A percentile compares a stretch with the other conserved stretches of the same genome.
Evolutionary conservation across 2,113 vertebrate species (phyloP).

Genomic region (Phaetusa simplex): DNA sequence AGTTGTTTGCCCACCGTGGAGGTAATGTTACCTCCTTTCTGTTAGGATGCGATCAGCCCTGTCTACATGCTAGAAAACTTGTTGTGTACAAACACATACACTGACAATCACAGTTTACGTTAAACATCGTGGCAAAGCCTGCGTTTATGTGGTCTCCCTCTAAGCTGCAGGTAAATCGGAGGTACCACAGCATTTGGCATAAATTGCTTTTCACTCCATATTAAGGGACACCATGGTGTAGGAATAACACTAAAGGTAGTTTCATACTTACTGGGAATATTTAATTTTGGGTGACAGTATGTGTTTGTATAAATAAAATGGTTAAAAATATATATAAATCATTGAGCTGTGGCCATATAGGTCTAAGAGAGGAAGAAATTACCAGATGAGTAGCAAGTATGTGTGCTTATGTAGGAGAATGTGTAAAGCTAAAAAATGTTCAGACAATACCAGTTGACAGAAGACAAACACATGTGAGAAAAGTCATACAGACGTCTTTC

Average conservation of each 20-base stretch:
- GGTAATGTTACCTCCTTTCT: neutral
- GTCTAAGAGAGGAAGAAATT: neutral
- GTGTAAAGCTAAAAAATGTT: neutral
- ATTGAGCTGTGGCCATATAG: neutral
- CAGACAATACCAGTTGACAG: neutral
- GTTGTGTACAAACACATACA: neutral
- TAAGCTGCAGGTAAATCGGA: neutral
- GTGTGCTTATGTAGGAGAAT: neutral
- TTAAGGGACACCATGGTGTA: neutral
- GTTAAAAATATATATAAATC: neutral
- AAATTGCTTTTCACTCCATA: neutral
- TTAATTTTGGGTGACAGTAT: neutral
- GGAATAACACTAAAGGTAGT: neutral
- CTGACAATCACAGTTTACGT: neutral
- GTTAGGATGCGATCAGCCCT: neutral
- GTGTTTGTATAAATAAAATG: neutral
- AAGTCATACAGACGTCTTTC: neutral
- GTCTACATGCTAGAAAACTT: neutral
- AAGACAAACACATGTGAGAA: neutral
- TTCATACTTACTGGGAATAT: neutral
- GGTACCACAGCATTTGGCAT: neutral
- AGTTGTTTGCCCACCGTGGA: neutral
- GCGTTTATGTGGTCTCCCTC: neutral
- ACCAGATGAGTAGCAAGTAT: neutral
- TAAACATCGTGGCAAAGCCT: neutral